Percentiles rank a stretch among this genome's conserved stretches.
Evolutionary conservation across 2,797 vertebrate species (phyloP).

Genomic region (Martes flavigula): DNA sequence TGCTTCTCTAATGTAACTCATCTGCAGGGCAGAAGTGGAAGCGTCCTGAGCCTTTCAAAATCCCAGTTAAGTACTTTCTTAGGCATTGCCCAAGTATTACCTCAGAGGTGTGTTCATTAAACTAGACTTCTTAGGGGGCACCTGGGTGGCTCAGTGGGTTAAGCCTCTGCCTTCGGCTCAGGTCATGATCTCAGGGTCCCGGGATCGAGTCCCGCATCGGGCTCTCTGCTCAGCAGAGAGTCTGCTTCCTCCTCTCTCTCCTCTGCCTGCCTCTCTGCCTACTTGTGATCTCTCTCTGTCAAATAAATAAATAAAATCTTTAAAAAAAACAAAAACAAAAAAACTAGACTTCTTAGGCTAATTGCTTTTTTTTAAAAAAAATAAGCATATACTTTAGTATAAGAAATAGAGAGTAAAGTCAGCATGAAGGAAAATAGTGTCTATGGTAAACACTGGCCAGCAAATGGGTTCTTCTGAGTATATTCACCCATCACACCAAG

Average conservation of each 20-base stretch:
- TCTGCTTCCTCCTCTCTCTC: too few species aligned
- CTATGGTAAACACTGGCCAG: slow-evolving; percentile 66
- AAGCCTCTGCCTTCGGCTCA: too few species aligned
- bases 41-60: not conserved
- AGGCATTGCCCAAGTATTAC: not conserved
- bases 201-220: too few species aligned
- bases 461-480: slow-evolving; percentile 44
- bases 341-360: not conserved
- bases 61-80: not conserved
- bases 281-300: too few species aligned
- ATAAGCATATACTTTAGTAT: not conserved
- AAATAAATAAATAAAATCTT: too few species aligned
- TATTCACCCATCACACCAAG: slow-evolving; percentile 71
- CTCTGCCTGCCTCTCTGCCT: too few species aligned
- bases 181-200: too few species aligned
- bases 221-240: too few species aligned
- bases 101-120: not conserved
- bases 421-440: slow-evolving; percentile 51
- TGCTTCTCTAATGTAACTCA: not conserved
- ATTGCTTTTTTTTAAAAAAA: not conserved
- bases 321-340: too few species aligned
- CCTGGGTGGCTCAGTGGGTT: too few species aligned
- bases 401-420: slow-evolving; percentile 13
- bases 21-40: not conserved
- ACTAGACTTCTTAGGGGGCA: not conserved